Percentiles rank a stretch among this genome's conserved stretches.
These are phyloP conservation scores for Actinopyga echinites DNA, from an alignment of 53 echinoderm and acorn worm genomes.

Conservation along the genomic window DNA sequence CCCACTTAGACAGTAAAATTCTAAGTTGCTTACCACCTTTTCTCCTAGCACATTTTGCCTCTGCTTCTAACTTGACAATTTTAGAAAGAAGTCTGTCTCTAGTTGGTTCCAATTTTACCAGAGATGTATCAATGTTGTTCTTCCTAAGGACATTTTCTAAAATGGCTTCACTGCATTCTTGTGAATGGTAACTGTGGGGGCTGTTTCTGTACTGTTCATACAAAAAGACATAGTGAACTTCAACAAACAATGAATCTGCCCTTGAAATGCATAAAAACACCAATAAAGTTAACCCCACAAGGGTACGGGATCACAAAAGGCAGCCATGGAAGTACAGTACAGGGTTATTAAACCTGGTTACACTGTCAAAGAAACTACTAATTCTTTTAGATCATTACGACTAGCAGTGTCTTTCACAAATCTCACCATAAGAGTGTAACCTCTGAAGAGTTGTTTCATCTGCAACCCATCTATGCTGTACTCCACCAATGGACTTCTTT, in stretches of 20 bases:
- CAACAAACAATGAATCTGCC: neutral
- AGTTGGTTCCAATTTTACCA: neutral
- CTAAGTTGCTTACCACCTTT: neutral
- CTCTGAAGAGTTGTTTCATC: too few species aligned
- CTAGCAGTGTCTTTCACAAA: neutral
- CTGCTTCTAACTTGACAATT: neutral
- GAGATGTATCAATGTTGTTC: neutral
- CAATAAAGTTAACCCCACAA: too few species aligned
- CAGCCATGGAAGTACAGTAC: too few species aligned
- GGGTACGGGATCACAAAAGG: too few species aligned
- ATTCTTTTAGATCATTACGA: neutral
- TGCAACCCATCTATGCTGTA: too few species aligned
- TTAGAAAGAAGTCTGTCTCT: neutral
- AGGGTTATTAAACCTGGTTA: neutral
- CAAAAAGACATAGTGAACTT: neutral
- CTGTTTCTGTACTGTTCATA: neutral
- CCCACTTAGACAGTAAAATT: too few species aligned
- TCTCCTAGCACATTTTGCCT: neutral
- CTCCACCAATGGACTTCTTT: neutral
- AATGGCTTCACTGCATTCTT: neutral
- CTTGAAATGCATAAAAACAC: too few species aligned
- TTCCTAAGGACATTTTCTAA: neutral
- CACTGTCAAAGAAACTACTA: neutral
- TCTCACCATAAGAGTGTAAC: neutral
- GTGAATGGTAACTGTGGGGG: neutral